Percentiles rank a stretch among this genome's conserved stretches.
Conservation (phyloP, 2,113 vertebrate species). For the Melanocharis versteri region DNA sequence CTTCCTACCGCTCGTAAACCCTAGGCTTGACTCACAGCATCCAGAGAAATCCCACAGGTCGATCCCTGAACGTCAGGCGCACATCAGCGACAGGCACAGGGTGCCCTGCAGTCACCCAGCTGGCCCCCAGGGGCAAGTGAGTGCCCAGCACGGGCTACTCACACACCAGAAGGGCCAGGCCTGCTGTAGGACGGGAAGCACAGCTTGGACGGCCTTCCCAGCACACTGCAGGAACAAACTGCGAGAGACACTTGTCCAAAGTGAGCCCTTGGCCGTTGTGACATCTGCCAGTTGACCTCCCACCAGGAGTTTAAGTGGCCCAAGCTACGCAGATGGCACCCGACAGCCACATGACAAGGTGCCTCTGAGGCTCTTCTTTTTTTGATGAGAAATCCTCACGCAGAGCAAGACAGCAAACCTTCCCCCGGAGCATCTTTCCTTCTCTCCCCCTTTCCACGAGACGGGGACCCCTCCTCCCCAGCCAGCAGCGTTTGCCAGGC, state of each 20-base stretch:
- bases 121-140: not conserved
- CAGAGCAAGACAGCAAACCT: not conserved
- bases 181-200: not conserved
- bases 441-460: not conserved
- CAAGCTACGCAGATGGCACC: not conserved
- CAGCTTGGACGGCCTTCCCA: not conserved
- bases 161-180: not conserved
- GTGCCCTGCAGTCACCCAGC: not conserved
- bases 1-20: not conserved
- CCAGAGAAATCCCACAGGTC: not conserved
- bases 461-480: not conserved
- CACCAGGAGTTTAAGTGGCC: not conserved
- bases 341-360: not conserved
- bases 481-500: not conserved
- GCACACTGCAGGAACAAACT: not conserved
- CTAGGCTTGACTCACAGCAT: not conserved
- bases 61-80: rapidly evolving
- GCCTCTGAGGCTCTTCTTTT: not conserved
- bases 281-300: not conserved
- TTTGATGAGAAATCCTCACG: rapidly evolving
- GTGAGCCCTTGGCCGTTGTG: not conserved
- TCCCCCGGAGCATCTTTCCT: not conserved
- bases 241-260: rapidly evolving
- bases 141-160: not conserved
- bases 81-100: not conserved